Conservation (phyloP, 2,113 vertebrate species). For the Ochotona curzoniae region DNA sequence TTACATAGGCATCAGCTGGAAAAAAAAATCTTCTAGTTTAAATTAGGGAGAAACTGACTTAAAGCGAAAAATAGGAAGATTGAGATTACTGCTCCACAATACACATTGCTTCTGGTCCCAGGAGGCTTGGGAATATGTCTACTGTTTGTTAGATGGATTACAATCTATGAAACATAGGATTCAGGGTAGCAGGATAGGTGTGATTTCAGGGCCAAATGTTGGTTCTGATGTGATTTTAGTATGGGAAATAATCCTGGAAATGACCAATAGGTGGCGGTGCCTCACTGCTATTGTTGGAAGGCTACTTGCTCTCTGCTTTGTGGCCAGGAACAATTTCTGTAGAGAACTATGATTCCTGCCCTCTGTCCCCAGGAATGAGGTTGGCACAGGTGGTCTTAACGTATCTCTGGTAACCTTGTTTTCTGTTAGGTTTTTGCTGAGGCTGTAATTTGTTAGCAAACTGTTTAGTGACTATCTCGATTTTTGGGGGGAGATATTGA, state of each 20-base stretch:
- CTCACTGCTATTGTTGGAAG: neutral
- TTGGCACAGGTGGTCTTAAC: neutral
- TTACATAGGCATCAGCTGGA: neutral
- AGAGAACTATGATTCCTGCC: neutral
- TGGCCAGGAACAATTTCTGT: neutral
- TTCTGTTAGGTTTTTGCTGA: conserved; percentile 37
- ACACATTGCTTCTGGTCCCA: neutral
- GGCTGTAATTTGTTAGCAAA: neutral
- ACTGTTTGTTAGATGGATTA: neutral
- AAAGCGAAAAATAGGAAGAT: conserved; percentile 27
- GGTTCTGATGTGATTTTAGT: neutral
- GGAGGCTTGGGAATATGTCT: neutral
- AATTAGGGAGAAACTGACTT: conserved; percentile 49
- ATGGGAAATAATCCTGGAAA: neutral
- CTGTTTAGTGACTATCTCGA: neutral
- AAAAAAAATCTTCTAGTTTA: neutral
- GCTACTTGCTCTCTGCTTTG: accelerated
- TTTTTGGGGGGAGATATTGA: neutral
- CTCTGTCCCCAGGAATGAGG: neutral
- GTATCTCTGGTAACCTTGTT: neutral
- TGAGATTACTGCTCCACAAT: neutral
- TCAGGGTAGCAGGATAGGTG: conserved; percentile 1
- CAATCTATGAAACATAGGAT: conserved; percentile 7
- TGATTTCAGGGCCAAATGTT: neutral
- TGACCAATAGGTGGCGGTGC: conserved; percentile 50